Evolutionary conservation across 2,113 vertebrate species (phyloP).

Genomic region (Hemiscyllium ocellatum): DNA sequence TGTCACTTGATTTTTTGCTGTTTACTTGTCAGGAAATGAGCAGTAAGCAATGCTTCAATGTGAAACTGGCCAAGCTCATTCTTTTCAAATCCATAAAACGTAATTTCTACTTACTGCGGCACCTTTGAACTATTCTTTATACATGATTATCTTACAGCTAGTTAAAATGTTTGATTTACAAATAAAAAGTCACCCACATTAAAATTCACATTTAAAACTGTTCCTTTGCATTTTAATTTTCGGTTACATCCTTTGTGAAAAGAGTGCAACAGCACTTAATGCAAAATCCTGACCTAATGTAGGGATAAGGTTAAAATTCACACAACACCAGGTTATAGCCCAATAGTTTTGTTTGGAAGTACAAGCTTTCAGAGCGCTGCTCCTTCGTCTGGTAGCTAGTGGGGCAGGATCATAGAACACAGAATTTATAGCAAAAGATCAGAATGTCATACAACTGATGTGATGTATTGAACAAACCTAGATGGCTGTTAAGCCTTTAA

Average conservation of each 20-base stretch:
- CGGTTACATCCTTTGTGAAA: not conserved
- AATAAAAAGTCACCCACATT: not conserved
- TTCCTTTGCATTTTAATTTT: not conserved
- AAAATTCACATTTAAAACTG: not conserved
- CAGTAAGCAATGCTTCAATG: slow-evolving; percentile 48
- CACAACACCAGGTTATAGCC: no score
- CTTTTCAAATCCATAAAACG: not conserved
- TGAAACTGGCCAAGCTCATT: slow-evolving; percentile 42
- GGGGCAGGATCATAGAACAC: no score
- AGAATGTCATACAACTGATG: no score
- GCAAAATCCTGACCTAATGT: not conserved
- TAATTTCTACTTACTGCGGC: not conserved
- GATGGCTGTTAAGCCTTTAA: no score
- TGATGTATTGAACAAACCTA: no score
- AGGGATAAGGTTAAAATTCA: not conserved
- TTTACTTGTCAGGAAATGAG: slow-evolving; percentile 52
- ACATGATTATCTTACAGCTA: not conserved
- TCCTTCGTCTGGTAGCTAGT: no score
- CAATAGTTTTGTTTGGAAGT: no score
- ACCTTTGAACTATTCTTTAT: not conserved
- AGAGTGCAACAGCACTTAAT: not conserved
- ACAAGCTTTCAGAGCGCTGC: no score
- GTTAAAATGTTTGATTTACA: not conserved
- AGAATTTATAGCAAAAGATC: no score
- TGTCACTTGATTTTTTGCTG: slow-evolving; percentile 50